These are phyloP conservation scores for Puntigrus tetrazona DNA, from an alignment of 2,113 vertebrate genomes.

Conservation along the genomic window DNA sequence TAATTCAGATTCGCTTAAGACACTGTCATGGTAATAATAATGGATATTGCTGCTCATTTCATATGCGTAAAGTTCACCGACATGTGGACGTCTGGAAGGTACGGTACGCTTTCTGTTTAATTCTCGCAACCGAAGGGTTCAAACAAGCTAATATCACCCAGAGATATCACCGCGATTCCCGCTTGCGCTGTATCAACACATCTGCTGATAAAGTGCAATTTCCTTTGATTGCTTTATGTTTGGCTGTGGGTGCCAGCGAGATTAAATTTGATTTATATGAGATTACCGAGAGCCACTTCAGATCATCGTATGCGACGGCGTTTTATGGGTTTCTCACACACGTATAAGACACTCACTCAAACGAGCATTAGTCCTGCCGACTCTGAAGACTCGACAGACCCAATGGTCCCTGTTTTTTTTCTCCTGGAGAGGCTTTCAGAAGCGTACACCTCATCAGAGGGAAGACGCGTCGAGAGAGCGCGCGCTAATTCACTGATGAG, in stretches of 20 bases:
- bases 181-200: neutral
- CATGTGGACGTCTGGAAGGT: neutral
- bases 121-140: neutral
- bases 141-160: slow-evolving; percentile 1
- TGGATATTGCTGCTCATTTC: neutral
- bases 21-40: neutral
- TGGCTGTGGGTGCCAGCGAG: neutral
- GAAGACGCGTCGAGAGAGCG: neutral
- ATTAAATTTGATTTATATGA: slow-evolving; percentile 15
- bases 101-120: neutral
- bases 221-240: neutral
- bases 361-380: neutral
- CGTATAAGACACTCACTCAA: neutral
- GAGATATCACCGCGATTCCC: neutral
- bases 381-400: neutral
- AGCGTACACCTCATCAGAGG: neutral
- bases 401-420: neutral
- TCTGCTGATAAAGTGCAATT: neutral
- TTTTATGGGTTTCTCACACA: neutral
- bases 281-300: slow-evolving; percentile 13
- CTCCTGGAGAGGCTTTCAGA: neutral
- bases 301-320: neutral
- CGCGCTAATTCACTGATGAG: slow-evolving; percentile 54
- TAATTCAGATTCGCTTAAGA: neutral
- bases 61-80: neutral